These are phyloP conservation scores for Pseudococcus longispinus DNA, from an alignment of 2,888 invertebrate genomes.

Conservation along the genomic window DNA sequence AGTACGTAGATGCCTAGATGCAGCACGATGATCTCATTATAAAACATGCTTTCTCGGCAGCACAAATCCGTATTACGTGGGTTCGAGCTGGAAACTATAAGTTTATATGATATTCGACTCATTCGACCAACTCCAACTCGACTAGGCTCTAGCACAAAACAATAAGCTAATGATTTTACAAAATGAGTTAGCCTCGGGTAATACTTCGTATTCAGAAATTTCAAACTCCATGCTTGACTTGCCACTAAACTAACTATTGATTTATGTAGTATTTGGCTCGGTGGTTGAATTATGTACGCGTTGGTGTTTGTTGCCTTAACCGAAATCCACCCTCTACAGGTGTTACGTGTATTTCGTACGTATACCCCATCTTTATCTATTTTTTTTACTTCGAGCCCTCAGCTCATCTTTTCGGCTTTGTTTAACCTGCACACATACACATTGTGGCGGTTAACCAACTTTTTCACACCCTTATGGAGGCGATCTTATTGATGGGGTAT, in stretches of 20 bases:
- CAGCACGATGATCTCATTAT: not conserved
- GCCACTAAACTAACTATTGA: not conserved
- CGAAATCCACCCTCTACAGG: constrained; percentile 30
- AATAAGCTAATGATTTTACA: constrained; percentile 32
- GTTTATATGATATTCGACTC: not conserved
- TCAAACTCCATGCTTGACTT: not conserved
- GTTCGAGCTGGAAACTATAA: not conserved
- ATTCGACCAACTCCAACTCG: not conserved
- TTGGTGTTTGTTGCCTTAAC: not conserved
- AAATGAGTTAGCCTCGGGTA: not conserved
- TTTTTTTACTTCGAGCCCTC: not conserved
- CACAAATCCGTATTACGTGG: not conserved
- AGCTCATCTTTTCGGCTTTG: not conserved
- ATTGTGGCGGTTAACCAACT: constrained; percentile 18
- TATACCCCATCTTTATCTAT: not conserved
- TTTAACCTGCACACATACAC: not conserved
- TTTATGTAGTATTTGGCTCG: not conserved
- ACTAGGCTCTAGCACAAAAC: not conserved
- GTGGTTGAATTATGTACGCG: not conserved
- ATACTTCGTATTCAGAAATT: not conserved
- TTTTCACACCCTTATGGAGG: constrained; percentile 41
- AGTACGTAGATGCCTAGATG: not conserved
- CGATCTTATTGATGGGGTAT: constrained; percentile 37
- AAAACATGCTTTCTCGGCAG: not conserved
- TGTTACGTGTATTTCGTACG: not conserved